phyloP scores from a whole-genome alignment of 2,113 vertebrate species.

The Natator depressus region DNA sequence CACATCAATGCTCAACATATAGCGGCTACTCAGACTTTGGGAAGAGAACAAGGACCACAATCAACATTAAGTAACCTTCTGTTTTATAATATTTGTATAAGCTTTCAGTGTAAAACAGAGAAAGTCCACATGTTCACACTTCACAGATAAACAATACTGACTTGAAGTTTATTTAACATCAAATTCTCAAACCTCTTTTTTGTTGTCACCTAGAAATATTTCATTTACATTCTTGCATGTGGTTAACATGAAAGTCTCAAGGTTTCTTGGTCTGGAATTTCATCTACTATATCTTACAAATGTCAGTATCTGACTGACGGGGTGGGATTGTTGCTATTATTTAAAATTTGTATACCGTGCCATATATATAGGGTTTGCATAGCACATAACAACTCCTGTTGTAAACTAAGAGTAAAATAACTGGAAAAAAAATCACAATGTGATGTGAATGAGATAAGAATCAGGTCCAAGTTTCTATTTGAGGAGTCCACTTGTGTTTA shows the following conservation, averaged over 20 bases:
- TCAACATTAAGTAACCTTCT: background rate
- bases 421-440: background rate
- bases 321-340: background rate
- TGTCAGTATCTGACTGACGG: background rate
- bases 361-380: background rate
- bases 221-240: background rate
- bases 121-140: background rate
- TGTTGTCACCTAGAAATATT: background rate
- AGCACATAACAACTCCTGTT: background rate
- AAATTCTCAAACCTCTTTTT: background rate
- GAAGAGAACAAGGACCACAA: background rate
- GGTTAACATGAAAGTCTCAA: background rate
- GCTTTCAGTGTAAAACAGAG: background rate
- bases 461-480: background rate
- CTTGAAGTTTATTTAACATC: constrained; percentile 21
- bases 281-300: background rate
- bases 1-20: background rate
- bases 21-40: background rate
- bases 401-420: background rate
- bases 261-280: background rate
- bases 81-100: background rate
- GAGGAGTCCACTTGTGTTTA: background rate
- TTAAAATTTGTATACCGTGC: background rate
- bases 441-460: background rate
- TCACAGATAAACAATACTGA: constrained; percentile 6